Conservation (phyloP, 2,113 vertebrate genomes). For the Acanthochromis polyacanthus region DNA sequence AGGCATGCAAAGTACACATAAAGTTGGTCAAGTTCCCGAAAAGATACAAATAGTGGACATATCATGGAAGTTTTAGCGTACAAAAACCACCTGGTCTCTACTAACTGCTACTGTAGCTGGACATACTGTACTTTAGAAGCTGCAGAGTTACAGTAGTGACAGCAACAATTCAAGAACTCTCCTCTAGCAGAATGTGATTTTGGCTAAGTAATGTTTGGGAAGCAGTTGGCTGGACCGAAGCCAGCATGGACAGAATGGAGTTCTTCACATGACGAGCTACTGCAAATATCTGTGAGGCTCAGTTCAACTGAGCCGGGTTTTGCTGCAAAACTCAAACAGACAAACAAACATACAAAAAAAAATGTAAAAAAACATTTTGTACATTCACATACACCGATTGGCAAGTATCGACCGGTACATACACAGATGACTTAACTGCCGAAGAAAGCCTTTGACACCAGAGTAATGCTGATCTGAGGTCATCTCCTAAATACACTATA, state of each 20-base stretch:
- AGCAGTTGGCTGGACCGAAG: conserved; percentile 30
- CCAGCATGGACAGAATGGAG: conserved; percentile 42
- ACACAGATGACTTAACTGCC: conserved; percentile 66
- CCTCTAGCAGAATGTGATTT: conserved; percentile 12
- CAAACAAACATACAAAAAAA: conserved; percentile 55
- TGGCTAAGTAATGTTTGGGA: conserved; percentile 28
- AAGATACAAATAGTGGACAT: conserved; percentile 42
- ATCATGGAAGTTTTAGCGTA: conserved; percentile 25
- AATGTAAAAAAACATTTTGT: conserved; percentile 72
- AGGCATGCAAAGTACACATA: conserved; percentile 73
- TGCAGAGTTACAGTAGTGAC: conserved; percentile 19
- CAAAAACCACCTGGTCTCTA: conserved; percentile 28
- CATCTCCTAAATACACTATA: conserved; percentile 37
- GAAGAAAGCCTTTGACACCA: conserved; percentile 53
- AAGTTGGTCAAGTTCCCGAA: conserved; percentile 57
- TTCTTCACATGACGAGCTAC: conserved; percentile 58
- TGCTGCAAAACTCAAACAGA: conserved; percentile 67
- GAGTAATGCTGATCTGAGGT: conserved; percentile 48
- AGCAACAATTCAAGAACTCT: conserved; percentile 27
- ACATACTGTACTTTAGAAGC: not conserved
- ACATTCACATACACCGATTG: conserved; percentile 84
- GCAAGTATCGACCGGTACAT: conserved; percentile 72
- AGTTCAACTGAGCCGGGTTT: conserved; percentile 72
- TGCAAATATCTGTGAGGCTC: conserved; percentile 55
- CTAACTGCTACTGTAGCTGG: conserved; percentile 24